These are phyloP conservation scores for Anolis carolinensis DNA, from an alignment of 2,113 vertebrate genomes.

Conservation along the genomic window DNA sequence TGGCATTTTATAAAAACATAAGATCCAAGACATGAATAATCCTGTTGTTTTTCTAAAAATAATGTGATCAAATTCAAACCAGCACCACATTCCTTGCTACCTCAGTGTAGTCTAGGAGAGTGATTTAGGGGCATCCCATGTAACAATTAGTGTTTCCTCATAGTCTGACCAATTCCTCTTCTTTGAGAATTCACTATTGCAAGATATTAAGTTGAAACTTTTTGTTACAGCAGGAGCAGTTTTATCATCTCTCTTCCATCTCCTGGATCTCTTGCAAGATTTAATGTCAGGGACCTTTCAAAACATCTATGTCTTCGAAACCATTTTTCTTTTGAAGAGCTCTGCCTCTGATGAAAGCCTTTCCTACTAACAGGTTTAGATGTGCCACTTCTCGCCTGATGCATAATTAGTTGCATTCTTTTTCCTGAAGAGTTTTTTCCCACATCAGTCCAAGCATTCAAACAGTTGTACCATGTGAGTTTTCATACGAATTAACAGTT, in stretches of 20 bases:
- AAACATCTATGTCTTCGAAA: constrained; percentile 53
- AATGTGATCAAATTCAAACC: no score
- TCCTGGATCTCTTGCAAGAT: constrained; percentile 12
- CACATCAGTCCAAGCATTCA: not conserved
- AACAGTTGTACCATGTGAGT: not conserved
- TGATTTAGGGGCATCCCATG: no score
- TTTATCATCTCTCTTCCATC: constrained; percentile 32
- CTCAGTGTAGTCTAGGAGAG: no score
- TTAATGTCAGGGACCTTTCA: constrained; percentile 57
- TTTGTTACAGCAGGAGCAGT: constrained; percentile 62
- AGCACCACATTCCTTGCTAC: not conserved
- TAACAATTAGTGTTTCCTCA: not conserved
- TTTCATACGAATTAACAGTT: not conserved
- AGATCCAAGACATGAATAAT: no score
- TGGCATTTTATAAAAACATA: no score
- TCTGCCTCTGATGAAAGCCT: not conserved
- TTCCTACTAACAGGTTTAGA: no score
- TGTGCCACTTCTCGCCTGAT: not conserved
- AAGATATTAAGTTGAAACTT: constrained; percentile 62
- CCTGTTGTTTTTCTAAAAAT: no score
- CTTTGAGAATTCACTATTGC: no score
- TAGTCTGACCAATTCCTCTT: constrained; percentile 45
- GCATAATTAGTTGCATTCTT: constrained; percentile 3
- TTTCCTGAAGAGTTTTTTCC: constrained; percentile 9
- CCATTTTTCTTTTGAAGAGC: not conserved